Conservation (phyloP, 2,113 vertebrate species). For the Entosphenus tridentatus region DNA sequence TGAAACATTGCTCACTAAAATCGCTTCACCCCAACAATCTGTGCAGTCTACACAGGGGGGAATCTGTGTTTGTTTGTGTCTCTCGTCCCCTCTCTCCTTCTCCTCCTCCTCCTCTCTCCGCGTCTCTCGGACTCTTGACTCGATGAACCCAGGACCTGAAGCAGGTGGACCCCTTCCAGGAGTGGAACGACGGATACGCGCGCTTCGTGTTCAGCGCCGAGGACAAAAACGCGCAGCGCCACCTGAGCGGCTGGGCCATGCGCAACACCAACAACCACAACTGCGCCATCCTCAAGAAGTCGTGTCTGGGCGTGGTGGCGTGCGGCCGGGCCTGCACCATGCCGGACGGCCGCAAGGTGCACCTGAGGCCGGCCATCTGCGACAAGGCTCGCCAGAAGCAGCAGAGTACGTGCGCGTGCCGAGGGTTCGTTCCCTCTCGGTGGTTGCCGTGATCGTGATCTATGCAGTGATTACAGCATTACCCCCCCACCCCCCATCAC, state of each 20-base stretch:
- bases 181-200: slow-evolving; percentile 36
- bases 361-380: slow-evolving; percentile 40
- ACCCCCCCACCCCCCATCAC: no score
- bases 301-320: slow-evolving; percentile 38
- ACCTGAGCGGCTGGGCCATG: slow-evolving; percentile 50
- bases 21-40: no score
- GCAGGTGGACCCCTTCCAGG: slow-evolving; percentile 31
- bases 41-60: no score
- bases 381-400: slow-evolving; percentile 46
- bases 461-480: slow-evolving; percentile 8
- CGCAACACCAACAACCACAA: slow-evolving; percentile 53
- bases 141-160: no score
- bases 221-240: slow-evolving; percentile 34
- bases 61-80: no score
- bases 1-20: no score
- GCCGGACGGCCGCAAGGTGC: slow-evolving; percentile 25
- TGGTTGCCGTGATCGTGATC: no score
- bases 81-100: no score
- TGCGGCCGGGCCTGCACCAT: slow-evolving; percentile 22
- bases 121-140: no score
- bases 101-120: no score
- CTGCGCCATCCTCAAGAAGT: slow-evolving; percentile 41
- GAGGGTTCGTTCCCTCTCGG: no score
- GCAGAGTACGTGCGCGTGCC: slow-evolving; percentile 22
- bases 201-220: slow-evolving; percentile 32